phyloP scores from a whole-genome alignment of 2,113 vertebrate species.

The Mirza zaza region DNA sequence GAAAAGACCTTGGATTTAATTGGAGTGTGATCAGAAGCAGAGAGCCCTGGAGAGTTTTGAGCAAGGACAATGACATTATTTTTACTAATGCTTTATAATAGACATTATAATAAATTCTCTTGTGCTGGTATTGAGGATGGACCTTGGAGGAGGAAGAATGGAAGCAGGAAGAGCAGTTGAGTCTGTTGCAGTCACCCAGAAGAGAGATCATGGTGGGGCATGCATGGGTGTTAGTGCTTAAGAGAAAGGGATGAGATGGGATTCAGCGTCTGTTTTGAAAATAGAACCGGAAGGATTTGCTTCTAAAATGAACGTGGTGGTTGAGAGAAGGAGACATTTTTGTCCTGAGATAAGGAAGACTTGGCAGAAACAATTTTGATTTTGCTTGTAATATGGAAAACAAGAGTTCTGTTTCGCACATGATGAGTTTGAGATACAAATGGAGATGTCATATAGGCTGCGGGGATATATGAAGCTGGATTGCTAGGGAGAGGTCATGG shows the following conservation, averaged over 20 bases:
- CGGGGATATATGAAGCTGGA: neutral
- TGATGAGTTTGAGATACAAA: neutral
- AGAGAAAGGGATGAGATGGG: neutral
- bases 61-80: neutral
- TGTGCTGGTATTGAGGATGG: neutral
- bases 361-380: neutral
- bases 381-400: slow-evolving; percentile 24
- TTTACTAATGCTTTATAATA: neutral
- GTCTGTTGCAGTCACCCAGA: neutral
- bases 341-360: neutral
- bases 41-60: neutral
- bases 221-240: neutral
- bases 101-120: neutral
- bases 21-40: neutral
- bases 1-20: neutral
- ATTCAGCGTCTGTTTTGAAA: neutral
- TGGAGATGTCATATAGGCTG: neutral
- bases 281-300: neutral
- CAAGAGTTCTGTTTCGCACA: neutral
- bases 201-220: neutral
- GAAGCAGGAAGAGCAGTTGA: neutral
- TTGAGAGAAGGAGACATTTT: slow-evolving; percentile 13
- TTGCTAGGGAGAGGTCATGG: neutral
- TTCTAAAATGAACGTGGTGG: neutral
- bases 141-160: neutral